These are phyloP conservation scores for Pseudomyrmex cubaensis DNA, from an alignment of 1,140 invertebrate genomes.

Conservation along the genomic window DNA sequence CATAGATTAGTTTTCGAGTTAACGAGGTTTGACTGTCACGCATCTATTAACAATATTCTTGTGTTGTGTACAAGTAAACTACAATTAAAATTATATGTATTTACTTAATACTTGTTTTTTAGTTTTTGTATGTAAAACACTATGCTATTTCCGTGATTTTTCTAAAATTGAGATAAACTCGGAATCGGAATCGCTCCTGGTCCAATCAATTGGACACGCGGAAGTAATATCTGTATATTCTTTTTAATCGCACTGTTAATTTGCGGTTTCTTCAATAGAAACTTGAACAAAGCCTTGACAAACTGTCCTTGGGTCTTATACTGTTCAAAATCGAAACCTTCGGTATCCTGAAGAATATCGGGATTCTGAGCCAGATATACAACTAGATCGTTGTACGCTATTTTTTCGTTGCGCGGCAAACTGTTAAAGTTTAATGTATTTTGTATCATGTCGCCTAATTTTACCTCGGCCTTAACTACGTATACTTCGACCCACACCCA, in stretches of 20 bases:
- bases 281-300: conserved; percentile 39
- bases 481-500: conserved; percentile 63
- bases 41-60: too few relatives aligned
- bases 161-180: background rate
- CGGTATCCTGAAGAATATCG: conserved; percentile 50
- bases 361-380: conserved; percentile 59
- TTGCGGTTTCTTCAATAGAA: conserved; percentile 19
- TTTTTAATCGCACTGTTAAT: conserved; percentile 11
- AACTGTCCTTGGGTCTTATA: conserved; percentile 62
- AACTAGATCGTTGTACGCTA: conserved; percentile 69
- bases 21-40: too few relatives aligned
- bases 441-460: conserved; percentile 68
- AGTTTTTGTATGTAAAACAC: background rate
- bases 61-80: background rate
- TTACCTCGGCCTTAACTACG: conserved; percentile 37
- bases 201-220: conserved; percentile 47
- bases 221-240: conserved; percentile 41
- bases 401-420: conserved; percentile 59
- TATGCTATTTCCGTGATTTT: conserved; percentile 9
- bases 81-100: background rate
- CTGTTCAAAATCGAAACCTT: conserved; percentile 63
- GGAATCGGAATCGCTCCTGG: conserved; percentile 30
- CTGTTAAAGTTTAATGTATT: conserved; percentile 59
- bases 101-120: background rate
- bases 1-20: too few relatives aligned